phyloP scores from a whole-genome alignment of 2,113 vertebrate genomes.

The Actenoides hombroni region DNA sequence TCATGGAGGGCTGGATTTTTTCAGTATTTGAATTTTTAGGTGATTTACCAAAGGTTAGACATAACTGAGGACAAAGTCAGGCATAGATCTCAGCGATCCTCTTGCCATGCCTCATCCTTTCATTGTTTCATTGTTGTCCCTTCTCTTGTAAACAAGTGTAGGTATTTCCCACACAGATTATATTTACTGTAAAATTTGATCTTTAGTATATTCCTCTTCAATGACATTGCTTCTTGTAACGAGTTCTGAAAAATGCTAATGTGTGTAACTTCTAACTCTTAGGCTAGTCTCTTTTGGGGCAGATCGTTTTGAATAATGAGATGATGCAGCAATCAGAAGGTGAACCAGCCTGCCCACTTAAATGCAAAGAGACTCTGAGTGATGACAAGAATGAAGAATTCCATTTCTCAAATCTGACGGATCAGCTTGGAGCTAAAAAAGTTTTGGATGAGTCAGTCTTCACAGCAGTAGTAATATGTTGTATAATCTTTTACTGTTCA shows the following conservation, averaged over 20 bases:
- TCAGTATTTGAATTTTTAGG: neutral
- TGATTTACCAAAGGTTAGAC: neutral
- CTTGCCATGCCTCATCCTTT: neutral
- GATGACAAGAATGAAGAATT: conserved; percentile 80
- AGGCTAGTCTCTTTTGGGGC: conserved; percentile 85
- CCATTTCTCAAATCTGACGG: conserved; percentile 87
- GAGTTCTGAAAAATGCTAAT: neutral
- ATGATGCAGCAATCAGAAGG: neutral
- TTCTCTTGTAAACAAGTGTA: neutral
- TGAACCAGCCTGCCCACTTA: conserved; percentile 73
- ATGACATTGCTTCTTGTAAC: neutral
- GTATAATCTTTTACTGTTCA: neutral
- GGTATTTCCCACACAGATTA: neutral
- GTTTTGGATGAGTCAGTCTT: conserved; percentile 88
- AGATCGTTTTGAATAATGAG: conserved; percentile 36
- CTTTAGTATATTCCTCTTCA: neutral
- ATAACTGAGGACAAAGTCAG: neutral
- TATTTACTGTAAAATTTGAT: neutral
- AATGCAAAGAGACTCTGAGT: conserved; percentile 51
- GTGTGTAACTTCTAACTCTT: neutral
- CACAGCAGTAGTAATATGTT: neutral
- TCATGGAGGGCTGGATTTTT: neutral
- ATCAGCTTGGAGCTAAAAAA: conserved; percentile 83
- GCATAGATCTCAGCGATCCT: neutral
- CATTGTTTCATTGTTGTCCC: neutral